Base-by-base conservation (phyloP, 2,113 vertebrate species). In the Nycticorax nycticorax region DNA sequence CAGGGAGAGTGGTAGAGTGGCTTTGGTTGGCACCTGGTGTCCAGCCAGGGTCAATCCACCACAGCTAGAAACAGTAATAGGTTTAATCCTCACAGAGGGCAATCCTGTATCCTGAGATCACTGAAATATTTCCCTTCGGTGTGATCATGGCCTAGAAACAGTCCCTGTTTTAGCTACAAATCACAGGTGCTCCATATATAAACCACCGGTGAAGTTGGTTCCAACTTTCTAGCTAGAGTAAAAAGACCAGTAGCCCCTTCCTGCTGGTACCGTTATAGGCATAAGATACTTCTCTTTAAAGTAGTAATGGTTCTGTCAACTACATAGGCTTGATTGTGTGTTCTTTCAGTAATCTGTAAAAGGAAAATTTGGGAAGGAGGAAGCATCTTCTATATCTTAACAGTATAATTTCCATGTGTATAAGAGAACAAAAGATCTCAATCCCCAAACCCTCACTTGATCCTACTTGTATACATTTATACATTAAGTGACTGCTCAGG, bases 191-290 rank as follows among this genome's bases (percentile, higher is more conserved):
- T 78, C 37, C 59, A 10, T 19, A 37, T 37, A 37, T 37, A 75
- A 75, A 57, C 28, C 32, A 47, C 9, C 12, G 55, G n/a, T 41
- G 32, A 64, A 43, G 10, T 3, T 52, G 33, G 7, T 53, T 83
- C 9, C 22, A 77, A 22, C 17, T 76, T 80, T 88, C 45, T 33
- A 48, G 33, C 14, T n/a, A 26, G 32, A 62, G 5, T 39, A 43
- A 73, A 15, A 9, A 39, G 13, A 45, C 9, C 8, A 5, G 9
- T 52, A 50, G 21, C 8, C 22, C 4, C 8, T 74, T 57, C 10
- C 8, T n/a, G 19, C 8, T 67, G 4, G 41, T 68, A 39, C 3
- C 0, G 1, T 55, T 76, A 14, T 1, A n/a, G 20, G 12, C 7
- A 6, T 59, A 62, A 85, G 16, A 8, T 37, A 14, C 5, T 72